Base-by-base conservation (phyloP, 2,797 vertebrate species). In the Kryptopterus vitreolus region DNA sequence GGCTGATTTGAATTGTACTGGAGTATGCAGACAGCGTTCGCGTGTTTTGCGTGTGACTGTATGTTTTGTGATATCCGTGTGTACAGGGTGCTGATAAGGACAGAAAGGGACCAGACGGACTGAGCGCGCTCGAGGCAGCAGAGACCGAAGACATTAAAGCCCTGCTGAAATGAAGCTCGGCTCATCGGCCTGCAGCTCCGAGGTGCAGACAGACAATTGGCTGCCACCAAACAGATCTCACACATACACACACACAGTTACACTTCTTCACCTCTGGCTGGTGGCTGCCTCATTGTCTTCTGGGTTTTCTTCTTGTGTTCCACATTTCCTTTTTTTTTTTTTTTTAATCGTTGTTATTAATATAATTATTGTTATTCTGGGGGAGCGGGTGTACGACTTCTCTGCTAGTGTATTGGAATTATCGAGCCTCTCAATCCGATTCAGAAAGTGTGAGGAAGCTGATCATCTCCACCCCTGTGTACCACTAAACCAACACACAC, bases 61-160 rank as follows among this genome's bases (percentile, higher is more conserved):
- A 10, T 52, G 63, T 66, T 29, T 55, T 38, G 33, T 78, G 58
- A 76, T 20, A 76, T 20, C 72, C 73, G 26, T 72, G 61, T 86
- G 83, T 85, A 12, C 90, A 95, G 93, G 94, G 93, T 83, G 94
- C 94, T 63, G 90, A 94, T 90, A 94, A 93, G 88, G 8, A 87
- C 70, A 35, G 0, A 72, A 92, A 88, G 89, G 88, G 87, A 85
- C 92, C 91, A 1, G 82, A 91, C 16, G 93, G 91, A 71, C 18
- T 66, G 38, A 88, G 26, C 20, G 85, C 89, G 66, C 82, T 88
- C 5, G 92, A 94, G 68, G 87, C 89, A 3, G 85, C 91, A 0
- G 87, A 91, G 29, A 70, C 3, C 4, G 90, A 90, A 0, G 85
- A 52, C 61, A 92, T 95, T 22, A 94, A 91, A 89, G 91, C 84